Evolutionary conservation across 2,797 vertebrate genomes (phyloP), one percentile per base, ranked within the genome.

Genomic region (Brachyalestes nurse): DNA sequence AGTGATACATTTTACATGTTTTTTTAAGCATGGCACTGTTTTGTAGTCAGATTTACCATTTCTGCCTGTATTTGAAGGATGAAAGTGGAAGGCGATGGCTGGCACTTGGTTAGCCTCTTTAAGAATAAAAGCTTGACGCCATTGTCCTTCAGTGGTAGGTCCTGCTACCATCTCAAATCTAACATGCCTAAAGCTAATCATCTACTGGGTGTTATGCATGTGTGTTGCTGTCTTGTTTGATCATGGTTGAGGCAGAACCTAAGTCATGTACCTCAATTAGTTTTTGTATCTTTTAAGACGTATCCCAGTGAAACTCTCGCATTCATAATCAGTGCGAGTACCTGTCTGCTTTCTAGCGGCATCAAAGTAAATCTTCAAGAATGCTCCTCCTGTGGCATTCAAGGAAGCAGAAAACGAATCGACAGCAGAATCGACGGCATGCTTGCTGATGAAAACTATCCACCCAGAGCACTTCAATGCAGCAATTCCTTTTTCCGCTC

Each of bases 391-490:
- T 42, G 51, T n/a, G 51, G 28, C 34, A n/a, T 40, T 25, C 28
- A 40, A 38, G 71, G 71, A 72, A 58, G 34, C 34, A 9, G 25
- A 72, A 21, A 72, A 72, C 4, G 53, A 57, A 34, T 34, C 49
- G 19, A 55, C 51, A 72, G 28, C 53, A n/a, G 51, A 40, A 72
- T 57, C 19, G 49, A 28, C 47, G 9, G 49, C 21, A 10, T 34
- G 47, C 34, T 72, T 72, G 70, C n/a, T 49, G 6, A 17, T 16
- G 16, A n/a, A 58, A 57, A 12, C 71, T 58, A 47, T 69, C 42
- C 42, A 47, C 64, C 23, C 66, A 34, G 25, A 55, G 70, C 25
- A 47, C n/a, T 40, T 47, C 62, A 19, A 65, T 19, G 17, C 45
- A 40, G 7, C 49, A 53, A 23, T 51, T 38, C 34, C 47, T 21